Evolutionary conservation across 2,113 vertebrate species (phyloP).

Genomic region (Pachycephala philippinensis): DNA sequence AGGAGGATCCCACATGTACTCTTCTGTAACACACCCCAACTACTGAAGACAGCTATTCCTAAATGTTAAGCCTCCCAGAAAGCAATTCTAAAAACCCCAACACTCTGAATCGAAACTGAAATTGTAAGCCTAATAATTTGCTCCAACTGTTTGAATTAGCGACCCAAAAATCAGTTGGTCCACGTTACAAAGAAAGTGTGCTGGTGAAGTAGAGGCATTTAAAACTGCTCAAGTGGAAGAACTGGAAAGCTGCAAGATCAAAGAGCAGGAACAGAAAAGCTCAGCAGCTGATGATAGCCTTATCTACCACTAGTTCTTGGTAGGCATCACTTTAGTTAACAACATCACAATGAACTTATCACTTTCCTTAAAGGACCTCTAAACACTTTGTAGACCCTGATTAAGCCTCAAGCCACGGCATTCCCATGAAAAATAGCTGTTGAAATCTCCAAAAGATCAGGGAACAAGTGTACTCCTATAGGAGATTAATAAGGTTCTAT

Average conservation of each 20-base stretch:
- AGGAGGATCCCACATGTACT: background rate
- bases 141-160: background rate
- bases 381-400: background rate
- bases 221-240: background rate
- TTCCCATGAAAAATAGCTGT: background rate
- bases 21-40: background rate
- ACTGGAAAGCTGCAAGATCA: background rate
- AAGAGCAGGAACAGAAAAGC: background rate
- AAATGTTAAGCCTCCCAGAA: background rate
- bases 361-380: background rate
- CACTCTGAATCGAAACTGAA: background rate
- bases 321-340: background rate
- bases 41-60: background rate
- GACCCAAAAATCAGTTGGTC: background rate
- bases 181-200: too few species aligned
- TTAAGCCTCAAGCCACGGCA: background rate
- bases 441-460: background rate
- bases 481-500: background rate
- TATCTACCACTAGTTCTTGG: background rate
- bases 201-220: too few species aligned
- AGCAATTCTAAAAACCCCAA: background rate
- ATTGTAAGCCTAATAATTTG: background rate
- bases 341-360: background rate
- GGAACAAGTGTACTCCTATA: background rate
- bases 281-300: background rate